phyloP scores from a whole-genome alignment of 2,888 invertebrate genomes.

The Miltochrista miniata region DNA sequence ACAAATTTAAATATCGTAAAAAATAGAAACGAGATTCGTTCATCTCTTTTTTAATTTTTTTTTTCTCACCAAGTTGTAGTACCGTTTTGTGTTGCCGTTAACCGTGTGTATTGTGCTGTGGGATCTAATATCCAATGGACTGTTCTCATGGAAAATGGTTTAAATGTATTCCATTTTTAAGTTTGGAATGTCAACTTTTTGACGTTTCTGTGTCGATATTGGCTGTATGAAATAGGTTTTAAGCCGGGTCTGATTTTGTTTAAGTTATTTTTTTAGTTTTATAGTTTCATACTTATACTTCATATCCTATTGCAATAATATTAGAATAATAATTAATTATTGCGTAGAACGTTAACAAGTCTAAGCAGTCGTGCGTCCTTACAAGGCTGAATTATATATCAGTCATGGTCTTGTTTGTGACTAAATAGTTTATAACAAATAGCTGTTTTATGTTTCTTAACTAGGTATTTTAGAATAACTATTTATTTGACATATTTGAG shows the following conservation, averaged over 20 bases:
- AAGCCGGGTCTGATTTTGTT: slow-evolving; percentile 17
- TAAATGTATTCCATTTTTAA: slow-evolving; percentile 33
- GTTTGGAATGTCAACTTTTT: slow-evolving; percentile 24
- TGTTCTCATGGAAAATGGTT: slow-evolving; percentile 48
- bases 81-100: slow-evolving; percentile 64
- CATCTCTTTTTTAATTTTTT: slow-evolving; percentile 52
- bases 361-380: slow-evolving; percentile 21
- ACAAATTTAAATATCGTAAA: slow-evolving; percentile 45
- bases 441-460: too few relatives aligned
- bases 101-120: slow-evolving; percentile 65
- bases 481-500: not conserved
- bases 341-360: not conserved
- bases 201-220: slow-evolving; percentile 31
- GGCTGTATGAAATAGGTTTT: slow-evolving; percentile 31
- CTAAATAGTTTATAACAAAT: not conserved
- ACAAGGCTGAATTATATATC: slow-evolving; percentile 26
- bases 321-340: not conserved
- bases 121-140: slow-evolving; percentile 46
- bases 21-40: slow-evolving; percentile 62
- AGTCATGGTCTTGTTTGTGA: slow-evolving; percentile 3
- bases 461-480: not conserved
- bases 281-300: too few relatives aligned
- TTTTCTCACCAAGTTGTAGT: slow-evolving; percentile 39
- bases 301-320: too few relatives aligned
- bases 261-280: slow-evolving; percentile 7